Evolutionary conservation across 2,888 invertebrate species (phyloP).

Genomic region (Drosophila buzzatii): DNA sequence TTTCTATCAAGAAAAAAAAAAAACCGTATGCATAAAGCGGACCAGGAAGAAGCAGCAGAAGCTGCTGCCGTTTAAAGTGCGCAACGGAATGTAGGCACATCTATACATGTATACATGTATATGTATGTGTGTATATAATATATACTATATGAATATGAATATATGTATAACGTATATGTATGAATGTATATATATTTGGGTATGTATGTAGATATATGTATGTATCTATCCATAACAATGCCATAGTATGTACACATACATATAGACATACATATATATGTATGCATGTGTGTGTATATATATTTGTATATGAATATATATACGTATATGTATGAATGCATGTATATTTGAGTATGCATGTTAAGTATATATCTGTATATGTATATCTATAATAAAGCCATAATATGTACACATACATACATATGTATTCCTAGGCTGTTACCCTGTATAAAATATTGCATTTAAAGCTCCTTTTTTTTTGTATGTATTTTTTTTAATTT

Average conservation of each 20-base stretch:
- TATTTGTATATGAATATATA: background rate
- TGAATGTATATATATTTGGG: background rate
- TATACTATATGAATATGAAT: too few species aligned
- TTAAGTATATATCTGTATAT: background rate
- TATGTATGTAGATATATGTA: background rate
- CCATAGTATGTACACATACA: background rate
- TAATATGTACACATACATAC: background rate
- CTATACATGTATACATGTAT: background rate
- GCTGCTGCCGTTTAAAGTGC: slow-evolving; percentile 9
- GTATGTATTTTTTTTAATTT: background rate
- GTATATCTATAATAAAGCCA: too few species aligned
- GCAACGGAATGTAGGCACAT: slow-evolving; percentile 1
- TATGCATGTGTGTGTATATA: too few species aligned
- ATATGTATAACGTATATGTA: background rate
- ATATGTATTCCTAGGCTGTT: background rate
- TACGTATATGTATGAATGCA: background rate
- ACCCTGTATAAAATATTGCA: background rate
- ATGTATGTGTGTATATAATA: background rate
- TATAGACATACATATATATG: too few species aligned
- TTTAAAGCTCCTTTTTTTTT: background rate
- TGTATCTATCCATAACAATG: background rate
- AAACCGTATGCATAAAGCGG: slow-evolving; percentile 2
- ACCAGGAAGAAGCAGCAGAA: slow-evolving; percentile 1
- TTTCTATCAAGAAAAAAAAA: background rate
- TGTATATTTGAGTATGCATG: background rate